phyloP scores from a whole-genome alignment of 2,113 vertebrate genomes.

The Bubo blakistoni region DNA sequence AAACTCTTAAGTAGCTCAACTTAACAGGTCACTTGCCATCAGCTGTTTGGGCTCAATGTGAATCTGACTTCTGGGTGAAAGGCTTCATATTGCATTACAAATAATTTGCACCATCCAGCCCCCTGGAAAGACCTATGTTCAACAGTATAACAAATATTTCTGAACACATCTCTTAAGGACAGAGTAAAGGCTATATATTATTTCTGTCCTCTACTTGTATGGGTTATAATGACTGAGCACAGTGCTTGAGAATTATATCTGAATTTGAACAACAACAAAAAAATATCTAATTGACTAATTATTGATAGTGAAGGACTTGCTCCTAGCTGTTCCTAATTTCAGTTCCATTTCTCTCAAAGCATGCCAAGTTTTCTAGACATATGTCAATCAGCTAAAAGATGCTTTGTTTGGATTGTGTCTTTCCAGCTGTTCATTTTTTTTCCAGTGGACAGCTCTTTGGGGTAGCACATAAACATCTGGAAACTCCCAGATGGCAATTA shows the following conservation, averaged over 20 bases:
- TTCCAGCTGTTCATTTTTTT: not conserved
- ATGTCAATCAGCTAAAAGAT: not conserved
- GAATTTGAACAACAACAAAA: not conserved
- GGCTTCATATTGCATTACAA: not conserved
- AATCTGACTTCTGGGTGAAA: not conserved
- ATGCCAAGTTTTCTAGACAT: not conserved
- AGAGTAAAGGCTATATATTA: not conserved
- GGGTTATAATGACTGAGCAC: not conserved
- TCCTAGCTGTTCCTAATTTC: not conserved
- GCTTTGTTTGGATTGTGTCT: not conserved
- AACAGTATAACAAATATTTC: not conserved
- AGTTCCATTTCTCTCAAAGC: not conserved
- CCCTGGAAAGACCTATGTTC: not conserved
- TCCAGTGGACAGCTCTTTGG: not conserved
- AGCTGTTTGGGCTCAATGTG: not conserved
- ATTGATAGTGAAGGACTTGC: not conserved
- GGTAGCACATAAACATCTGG: conserved; percentile 18
- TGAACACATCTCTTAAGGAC: not conserved
- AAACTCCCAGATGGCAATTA: conserved; percentile 43
- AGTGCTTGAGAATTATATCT: not conserved
- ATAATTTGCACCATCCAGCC: not conserved
- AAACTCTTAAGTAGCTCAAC: not conserved
- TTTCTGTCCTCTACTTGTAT: not conserved
- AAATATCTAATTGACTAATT: not conserved
- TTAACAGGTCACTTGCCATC: not conserved